Base-by-base conservation (phyloP, 2,797 vertebrate species). In the Microcaecilia unicolor region DNA sequence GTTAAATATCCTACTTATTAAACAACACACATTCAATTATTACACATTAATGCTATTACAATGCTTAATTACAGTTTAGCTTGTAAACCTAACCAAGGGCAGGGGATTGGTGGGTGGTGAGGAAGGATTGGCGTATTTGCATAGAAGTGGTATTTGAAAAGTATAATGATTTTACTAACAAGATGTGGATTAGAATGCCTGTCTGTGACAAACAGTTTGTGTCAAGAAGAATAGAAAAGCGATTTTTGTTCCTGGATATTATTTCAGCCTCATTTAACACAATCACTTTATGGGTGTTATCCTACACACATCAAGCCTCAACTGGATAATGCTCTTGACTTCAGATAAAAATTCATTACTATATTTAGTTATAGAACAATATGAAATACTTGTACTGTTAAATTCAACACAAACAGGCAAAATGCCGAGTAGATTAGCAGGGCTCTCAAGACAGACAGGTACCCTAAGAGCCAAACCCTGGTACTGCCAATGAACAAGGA, bases 261-360 rank as follows among this genome's bases (percentile, higher is more conserved):
- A 82, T 78, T 78, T 79, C 82, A 83, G 89, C 81, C 58, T 86
- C 83, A 89, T 96, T 93, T 89, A 92, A 80, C 86, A 82, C 89
- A 88, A 91, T 87, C 81, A 53, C 64, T 39, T 66, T 62, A 84
- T 76, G 78, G 66, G 68, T 61, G 56, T 55, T 48, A 58, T 66
- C 61, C 54, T 29, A 50, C 48, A 44, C 58, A 57, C 51, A 55
- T 66, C 70, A 38, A 63, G 62, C 57, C 75, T 33, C 42, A 53
- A 48, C 59, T 44, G 54, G 54, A 64, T 56, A 63, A 65, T 34
- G 58, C 38, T 65, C 55, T 52, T 21, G 48, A 59, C 58, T 70
- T 58, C 59, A 55, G 49, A 69, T 67, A 62, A 64, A 59, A 74
- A 66, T 61, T 61, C 72, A 72, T 53, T 56, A 64, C 59, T 65